These are phyloP conservation scores for Novumbra hubbsi DNA, from an alignment of 2,797 vertebrate genomes.

Conservation along the genomic window DNA sequence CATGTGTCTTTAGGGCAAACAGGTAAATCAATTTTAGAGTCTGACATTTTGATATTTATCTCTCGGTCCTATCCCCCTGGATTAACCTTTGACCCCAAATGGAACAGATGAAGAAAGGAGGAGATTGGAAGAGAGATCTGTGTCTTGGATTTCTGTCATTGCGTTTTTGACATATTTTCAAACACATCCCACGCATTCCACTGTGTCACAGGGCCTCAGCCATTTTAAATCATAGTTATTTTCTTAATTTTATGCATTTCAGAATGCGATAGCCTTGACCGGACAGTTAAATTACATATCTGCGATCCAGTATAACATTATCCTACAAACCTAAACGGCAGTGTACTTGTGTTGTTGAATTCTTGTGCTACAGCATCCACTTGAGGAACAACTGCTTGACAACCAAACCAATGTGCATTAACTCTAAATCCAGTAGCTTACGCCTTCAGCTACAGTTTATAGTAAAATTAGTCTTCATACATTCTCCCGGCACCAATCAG, in stretches of 20 bases:
- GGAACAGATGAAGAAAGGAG: slow-evolving; percentile 43
- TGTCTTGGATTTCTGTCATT: slow-evolving; percentile 27
- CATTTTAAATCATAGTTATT: background rate
- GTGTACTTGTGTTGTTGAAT: background rate
- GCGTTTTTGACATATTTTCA: slow-evolving; percentile 20
- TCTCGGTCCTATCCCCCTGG: slow-evolving; percentile 41
- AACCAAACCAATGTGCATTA: background rate
- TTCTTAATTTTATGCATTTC: background rate
- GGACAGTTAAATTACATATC: background rate
- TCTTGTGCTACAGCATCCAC: background rate
- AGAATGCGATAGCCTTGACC: background rate
- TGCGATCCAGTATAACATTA: background rate
- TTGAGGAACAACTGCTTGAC: background rate
- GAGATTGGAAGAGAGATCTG: slow-evolving; percentile 28
- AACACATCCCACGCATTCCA: background rate
- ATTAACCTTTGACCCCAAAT: slow-evolving; percentile 43
- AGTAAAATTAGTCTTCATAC: slow-evolving; percentile 7
- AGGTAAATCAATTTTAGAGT: slow-evolving; percentile 11
- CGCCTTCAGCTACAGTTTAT: background rate
- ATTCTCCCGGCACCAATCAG: background rate
- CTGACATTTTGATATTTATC: slow-evolving; percentile 24
- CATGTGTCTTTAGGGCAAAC: slow-evolving; percentile 23
- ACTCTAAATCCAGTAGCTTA: background rate
- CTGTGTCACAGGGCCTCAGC: background rate
- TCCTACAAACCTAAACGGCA: background rate